Evolutionary conservation across 2,888 invertebrate genomes (phyloP).

Genomic region (Fragum fragum): DNA sequence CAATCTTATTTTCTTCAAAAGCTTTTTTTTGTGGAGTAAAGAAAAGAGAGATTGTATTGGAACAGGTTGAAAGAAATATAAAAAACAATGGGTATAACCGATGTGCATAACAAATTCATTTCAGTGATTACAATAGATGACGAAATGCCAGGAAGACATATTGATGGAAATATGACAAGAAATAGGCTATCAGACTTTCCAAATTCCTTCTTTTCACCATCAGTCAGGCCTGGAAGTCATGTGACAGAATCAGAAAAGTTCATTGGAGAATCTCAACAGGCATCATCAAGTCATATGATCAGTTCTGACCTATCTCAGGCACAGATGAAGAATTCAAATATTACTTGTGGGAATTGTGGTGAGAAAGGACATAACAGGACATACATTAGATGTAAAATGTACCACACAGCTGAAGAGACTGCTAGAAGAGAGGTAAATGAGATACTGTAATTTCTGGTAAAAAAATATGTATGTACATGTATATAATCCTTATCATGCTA

Average conservation of each 20-base stretch:
- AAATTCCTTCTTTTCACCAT: neutral
- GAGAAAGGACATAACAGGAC: slow-evolving; percentile 67
- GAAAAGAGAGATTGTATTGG: too few relatives aligned
- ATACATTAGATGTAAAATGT: slow-evolving; percentile 56
- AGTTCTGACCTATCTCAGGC: slow-evolving; percentile 36
- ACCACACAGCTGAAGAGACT: slow-evolving; percentile 65
- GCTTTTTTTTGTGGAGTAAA: too few relatives aligned
- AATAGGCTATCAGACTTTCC: neutral
- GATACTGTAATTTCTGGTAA: too few relatives aligned
- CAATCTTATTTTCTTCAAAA: too few relatives aligned
- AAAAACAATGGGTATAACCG: too few relatives aligned
- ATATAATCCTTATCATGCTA: too few relatives aligned
- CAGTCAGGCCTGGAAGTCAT: slow-evolving; percentile 4
- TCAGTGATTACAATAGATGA: neutral
- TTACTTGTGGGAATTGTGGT: slow-evolving; percentile 67
- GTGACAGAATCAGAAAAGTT: neutral
- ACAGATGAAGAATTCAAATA: slow-evolving; percentile 38
- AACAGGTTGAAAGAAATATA: too few relatives aligned
- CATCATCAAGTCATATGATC: slow-evolving; percentile 32
- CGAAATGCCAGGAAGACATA: neutral
- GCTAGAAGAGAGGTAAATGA: slow-evolving; percentile 64
- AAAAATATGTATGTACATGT: too few relatives aligned
- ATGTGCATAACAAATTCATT: neutral
- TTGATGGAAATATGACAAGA: neutral
- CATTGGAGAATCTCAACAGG: slow-evolving; percentile 27